Evolutionary conservation across 1,140 invertebrate genomes (phyloP).

Genomic region (Caenorhabditis brenneri): DNA sequence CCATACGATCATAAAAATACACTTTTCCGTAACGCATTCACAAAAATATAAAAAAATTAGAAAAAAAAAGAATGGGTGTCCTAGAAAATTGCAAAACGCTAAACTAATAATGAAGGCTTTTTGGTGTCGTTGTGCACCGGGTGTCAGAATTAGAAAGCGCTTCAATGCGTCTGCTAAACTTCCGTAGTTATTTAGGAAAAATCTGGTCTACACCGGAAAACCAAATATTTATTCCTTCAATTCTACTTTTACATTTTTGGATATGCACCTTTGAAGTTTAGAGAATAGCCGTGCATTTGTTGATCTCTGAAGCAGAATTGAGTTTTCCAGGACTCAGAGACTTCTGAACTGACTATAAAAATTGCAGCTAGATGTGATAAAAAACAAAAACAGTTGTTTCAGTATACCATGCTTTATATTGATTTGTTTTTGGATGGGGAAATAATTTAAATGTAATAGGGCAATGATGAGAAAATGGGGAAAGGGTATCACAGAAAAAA

Average conservation of each 20-base stretch:
- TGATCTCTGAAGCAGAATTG: too few relatives aligned
- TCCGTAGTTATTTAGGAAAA: conserved; percentile 30
- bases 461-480: neutral
- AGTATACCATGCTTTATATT: conserved; percentile 73
- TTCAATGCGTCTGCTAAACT: conserved; percentile 11
- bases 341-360: too few relatives aligned
- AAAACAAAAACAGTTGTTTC: neutral
- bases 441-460: neutral
- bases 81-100: conserved; percentile 35
- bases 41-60: neutral
- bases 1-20: conserved; percentile 53
- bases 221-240: neutral
- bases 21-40: conserved; percentile 53
- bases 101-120: conserved; percentile 29
- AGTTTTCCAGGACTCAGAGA: too few relatives aligned
- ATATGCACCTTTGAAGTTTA: too few relatives aligned
- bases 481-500: neutral
- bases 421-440: conserved; percentile 71
- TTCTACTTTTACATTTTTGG: neutral
- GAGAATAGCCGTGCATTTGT: too few relatives aligned
- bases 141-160: neutral
- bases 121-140: neutral
- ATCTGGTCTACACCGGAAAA: neutral
- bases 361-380: neutral
- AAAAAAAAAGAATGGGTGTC: neutral